phyloP scores from a whole-genome alignment of 2,797 vertebrate species.

The Pangasius larnaudii region DNA sequence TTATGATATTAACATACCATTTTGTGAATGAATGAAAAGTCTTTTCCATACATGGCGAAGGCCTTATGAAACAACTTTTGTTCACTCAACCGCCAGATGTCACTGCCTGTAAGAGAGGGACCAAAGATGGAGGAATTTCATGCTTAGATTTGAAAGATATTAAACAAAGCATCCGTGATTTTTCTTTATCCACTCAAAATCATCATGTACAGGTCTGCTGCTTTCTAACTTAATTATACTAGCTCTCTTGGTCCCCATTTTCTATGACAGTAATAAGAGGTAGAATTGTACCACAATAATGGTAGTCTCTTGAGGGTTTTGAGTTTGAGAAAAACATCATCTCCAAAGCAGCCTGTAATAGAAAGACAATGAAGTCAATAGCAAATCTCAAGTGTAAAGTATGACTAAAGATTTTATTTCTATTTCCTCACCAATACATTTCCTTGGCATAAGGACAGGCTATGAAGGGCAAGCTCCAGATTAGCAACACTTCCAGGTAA shows the following conservation, averaged over 20 bases:
- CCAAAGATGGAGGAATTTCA: neutral
- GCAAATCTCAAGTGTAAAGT: neutral
- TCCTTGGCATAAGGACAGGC: constrained; percentile 72
- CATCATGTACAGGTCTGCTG: neutral
- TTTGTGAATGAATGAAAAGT: constrained; percentile 74
- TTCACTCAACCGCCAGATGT: constrained; percentile 74
- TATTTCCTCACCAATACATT: constrained; percentile 66
- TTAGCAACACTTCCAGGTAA: constrained; percentile 81
- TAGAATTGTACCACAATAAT: constrained; percentile 77
- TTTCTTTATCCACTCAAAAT: neutral
- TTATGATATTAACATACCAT: constrained; percentile 65
- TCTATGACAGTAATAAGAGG: neutral
- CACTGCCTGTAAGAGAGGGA: constrained; percentile 67
- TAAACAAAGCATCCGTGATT: constrained; percentile 1
- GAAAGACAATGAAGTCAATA: constrained; percentile 12
- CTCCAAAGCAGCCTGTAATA: constrained; percentile 74
- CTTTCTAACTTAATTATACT: neutral
- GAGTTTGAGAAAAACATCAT: constrained; percentile 75
- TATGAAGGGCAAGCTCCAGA: constrained; percentile 79
- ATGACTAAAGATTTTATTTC: neutral
- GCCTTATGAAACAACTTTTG: constrained; percentile 70
- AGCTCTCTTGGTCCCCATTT: neutral
- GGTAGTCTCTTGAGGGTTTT: constrained; percentile 72
- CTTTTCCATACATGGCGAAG: constrained; percentile 72
- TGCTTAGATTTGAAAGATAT: neutral